Base-by-base conservation (phyloP, 2,888 invertebrate species). In the Dryocosmus kuriphilus region DNA sequence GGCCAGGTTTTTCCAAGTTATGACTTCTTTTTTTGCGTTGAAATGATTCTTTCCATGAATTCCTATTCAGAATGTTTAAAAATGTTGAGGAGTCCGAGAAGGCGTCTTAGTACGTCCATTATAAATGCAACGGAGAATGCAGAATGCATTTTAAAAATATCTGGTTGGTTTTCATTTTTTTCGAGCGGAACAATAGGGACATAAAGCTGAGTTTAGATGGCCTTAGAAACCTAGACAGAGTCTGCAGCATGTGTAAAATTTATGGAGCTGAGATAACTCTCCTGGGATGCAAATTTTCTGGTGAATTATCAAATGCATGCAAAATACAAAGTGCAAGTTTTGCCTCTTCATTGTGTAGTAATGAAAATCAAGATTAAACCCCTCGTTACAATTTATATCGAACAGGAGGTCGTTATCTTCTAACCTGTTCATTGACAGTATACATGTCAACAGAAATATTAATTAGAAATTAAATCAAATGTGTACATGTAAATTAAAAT, bases 271-370 rank as follows among this genome's bases (percentile, higher is more conserved):
- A 71, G 51, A 71, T 71, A 51, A 30, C 51, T 71, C 71, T 51
- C 16, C 32, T 71, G 51, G 32, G 19, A 22, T 71, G 51, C 71
- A 71, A 71, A 71, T 71, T 71, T 71, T 51, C 51, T 51, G 71
- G 51, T 71, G 51, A 71, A 71, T 71, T 71, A 51, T 71, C 71
- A 30, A 46, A 46, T 30, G 19, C 67, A 67, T 67, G 46, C 67
- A 67, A 67, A 67, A 67, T n/a, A 16, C 30, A 30, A 41, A 67
- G 41, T 30, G 46, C 46, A 46, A 67, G 46, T 67, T 46, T 67
- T 30, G 27, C 30, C 67, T 27, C 19, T 67, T 67, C 30, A 67
- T 67, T 67, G 46, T 51, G 30, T n/a, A n/a, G n/a, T n/a, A n/a
- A 67, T 67, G 67, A 27, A 67, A 67, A 67, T 67, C 9, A 41